Conservation (phyloP, 92 coral and sea anemone species). For the Hydrozoanthus gracilis region DNA sequence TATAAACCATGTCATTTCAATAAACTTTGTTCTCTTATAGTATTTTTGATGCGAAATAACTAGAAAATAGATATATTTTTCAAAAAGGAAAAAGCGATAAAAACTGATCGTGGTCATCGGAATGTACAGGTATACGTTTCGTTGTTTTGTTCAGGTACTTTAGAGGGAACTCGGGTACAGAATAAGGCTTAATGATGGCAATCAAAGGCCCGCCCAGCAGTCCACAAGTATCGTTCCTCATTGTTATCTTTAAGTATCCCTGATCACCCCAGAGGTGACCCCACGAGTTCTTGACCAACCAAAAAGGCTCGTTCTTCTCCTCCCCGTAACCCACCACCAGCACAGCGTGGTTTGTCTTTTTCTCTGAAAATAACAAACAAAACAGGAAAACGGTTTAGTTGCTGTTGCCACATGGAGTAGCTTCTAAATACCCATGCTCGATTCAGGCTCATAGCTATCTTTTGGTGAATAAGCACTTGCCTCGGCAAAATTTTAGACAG, state of each 20-base stretch:
- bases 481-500: too few relatives aligned
- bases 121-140: conserved; percentile 25
- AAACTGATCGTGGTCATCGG: conserved; percentile 44
- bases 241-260: conserved; percentile 84
- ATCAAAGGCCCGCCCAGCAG: conserved; percentile 78
- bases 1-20: too few relatives aligned
- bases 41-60: too few relatives aligned
- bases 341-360: conserved; percentile 82
- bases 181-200: conserved; percentile 74
- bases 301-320: conserved; percentile 68
- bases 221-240: conserved; percentile 77
- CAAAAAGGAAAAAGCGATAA: conserved; percentile 69
- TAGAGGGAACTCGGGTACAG: conserved; percentile 71
- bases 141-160: conserved; percentile 69
- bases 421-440: too few relatives aligned
- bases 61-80: not conserved
- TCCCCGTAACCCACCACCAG: conserved; percentile 72
- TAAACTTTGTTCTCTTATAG: too few relatives aligned
- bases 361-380: conserved; percentile 42
- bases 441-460: too few relatives aligned
- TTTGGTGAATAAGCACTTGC: too few relatives aligned
- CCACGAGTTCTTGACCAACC: conserved; percentile 97
- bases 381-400: not conserved
- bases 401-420: too few relatives aligned
- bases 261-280: conserved; percentile 96